These are phyloP conservation scores for Agrilus biguttatus DNA, from an alignment of 2,888 invertebrate species.

Conservation along the genomic window DNA sequence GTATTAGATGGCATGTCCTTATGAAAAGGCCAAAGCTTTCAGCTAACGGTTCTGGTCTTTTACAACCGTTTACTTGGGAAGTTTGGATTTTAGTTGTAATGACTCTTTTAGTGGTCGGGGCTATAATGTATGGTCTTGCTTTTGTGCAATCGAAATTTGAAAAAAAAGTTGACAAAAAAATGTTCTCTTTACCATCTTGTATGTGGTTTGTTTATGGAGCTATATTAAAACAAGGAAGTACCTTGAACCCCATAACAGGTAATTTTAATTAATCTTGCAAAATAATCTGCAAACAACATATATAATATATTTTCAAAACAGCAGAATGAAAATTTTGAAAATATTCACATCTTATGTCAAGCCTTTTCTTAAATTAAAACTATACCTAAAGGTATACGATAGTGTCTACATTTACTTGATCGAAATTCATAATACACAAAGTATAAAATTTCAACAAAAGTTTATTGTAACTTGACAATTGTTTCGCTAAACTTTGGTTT, in stretches of 20 bases:
- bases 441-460: too few relatives aligned
- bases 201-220: constrained; percentile 83
- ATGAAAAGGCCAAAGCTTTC: constrained; percentile 69
- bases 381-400: too few relatives aligned
- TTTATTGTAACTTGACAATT: too few relatives aligned
- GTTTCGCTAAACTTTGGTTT: too few relatives aligned
- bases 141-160: constrained; percentile 47
- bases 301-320: too few relatives aligned
- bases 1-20: constrained; percentile 65
- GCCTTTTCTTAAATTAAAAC: too few relatives aligned
- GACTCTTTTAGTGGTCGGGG: constrained; percentile 60
- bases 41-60: constrained; percentile 65
- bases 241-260: constrained; percentile 69
- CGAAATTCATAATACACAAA: too few relatives aligned
- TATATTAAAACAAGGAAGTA: constrained; percentile 75
- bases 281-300: too few relatives aligned
- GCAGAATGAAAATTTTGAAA: too few relatives aligned
- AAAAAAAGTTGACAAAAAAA: constrained; percentile 37
- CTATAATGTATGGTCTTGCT: constrained; percentile 59
- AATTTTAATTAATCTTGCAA: constrained; percentile 13
- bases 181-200: constrained; percentile 51
- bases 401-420: too few relatives aligned
- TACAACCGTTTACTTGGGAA: constrained; percentile 62
- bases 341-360: too few relatives aligned
- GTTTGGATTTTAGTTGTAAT: constrained; percentile 51